Base-by-base conservation (phyloP, 2,888 invertebrate species). In the Pinctada fucata region DNA sequence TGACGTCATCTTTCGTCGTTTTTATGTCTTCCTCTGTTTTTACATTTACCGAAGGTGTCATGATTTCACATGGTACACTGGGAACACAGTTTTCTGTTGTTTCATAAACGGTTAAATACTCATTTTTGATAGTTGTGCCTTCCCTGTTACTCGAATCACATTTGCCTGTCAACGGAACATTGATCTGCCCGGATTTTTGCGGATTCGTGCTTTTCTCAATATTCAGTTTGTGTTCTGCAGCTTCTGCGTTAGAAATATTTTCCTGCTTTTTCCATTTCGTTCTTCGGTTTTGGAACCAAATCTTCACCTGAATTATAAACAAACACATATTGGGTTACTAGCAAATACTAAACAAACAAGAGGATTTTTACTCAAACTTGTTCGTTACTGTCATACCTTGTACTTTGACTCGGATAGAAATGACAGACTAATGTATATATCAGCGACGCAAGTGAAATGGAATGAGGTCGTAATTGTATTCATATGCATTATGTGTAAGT, bases 181-280 rank as follows among this genome's bases (percentile, higher is more conserved):
- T 45, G 31, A 45, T 45, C 47, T 52, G 31, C 51, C 10, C 70
- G 50, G 50, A n/a, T 49, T 71, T 71, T 45, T 71, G 71, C 50
- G 82, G 81, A 74, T 84, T 83, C 63, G 84, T 81, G 82, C 89
- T 86, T 79, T 89, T 89, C 76, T 90, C 91, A 3, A 89, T 89
- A 75, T 88, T 90, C 50, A 92, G 95, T 90, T 96, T 96, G 91
- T 96, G 95, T 90, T 97, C 97, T 0, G 97, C 96, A 2, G 96
- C 96, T 92, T 97, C 97, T 31, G 97, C 96, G 91, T 96, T 97
- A 81, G 96, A 95, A 76, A 97, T 95, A 93, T 97, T 97, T 93
- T 97, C 97, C 92, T 97, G 97, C 92, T 97, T 97, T 94, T 97
- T 98, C 95, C 95, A 95, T 90, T 95, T 95, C 47, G 95, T 95